Percentiles rank a stretch among this genome's conserved stretches.
Evolutionary conservation across 2,888 invertebrate species (phyloP).

Genomic region (Tenthredo distinguenda): DNA sequence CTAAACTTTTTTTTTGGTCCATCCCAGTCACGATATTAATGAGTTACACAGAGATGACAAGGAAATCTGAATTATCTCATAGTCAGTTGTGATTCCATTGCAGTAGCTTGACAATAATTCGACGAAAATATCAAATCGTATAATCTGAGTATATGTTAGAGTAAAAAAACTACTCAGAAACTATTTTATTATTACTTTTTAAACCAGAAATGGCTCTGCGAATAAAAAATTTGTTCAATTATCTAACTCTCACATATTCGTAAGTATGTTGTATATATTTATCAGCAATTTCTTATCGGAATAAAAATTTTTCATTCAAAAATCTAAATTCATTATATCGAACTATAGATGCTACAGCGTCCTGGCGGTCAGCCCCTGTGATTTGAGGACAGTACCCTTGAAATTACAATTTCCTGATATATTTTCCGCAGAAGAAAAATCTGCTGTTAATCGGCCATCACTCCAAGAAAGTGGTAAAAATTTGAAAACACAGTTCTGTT

Average conservation of each 20-base stretch:
- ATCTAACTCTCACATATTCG: not conserved
- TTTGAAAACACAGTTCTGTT: not conserved
- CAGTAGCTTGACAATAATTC: not conserved
- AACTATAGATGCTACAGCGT: not conserved
- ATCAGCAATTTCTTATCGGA: not conserved
- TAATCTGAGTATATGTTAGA: not conserved
- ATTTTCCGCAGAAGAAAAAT: not conserved
- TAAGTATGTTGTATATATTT: not conserved
- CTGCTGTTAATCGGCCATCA: not conserved
- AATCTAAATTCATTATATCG: not conserved
- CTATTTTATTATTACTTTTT: not conserved
- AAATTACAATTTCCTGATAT: slow-evolving; percentile 3
- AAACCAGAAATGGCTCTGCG: not conserved
- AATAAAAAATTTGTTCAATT: not conserved
- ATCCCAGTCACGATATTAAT: slow-evolving; percentile 4
- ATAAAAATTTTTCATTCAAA: not conserved
- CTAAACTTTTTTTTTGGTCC: not conserved
- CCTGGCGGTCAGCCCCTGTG: not conserved
- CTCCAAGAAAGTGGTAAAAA: slow-evolving; percentile 28
- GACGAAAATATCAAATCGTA: not conserved
- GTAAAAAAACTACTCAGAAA: not conserved
- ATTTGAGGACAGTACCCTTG: not conserved
- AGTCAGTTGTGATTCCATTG: not conserved
- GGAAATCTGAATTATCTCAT: not conserved
- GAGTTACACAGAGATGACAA: slow-evolving; percentile 32